Evolutionary conservation across 1,140 invertebrate species (phyloP).

Genomic region (Hylyphantes graminicola): DNA sequence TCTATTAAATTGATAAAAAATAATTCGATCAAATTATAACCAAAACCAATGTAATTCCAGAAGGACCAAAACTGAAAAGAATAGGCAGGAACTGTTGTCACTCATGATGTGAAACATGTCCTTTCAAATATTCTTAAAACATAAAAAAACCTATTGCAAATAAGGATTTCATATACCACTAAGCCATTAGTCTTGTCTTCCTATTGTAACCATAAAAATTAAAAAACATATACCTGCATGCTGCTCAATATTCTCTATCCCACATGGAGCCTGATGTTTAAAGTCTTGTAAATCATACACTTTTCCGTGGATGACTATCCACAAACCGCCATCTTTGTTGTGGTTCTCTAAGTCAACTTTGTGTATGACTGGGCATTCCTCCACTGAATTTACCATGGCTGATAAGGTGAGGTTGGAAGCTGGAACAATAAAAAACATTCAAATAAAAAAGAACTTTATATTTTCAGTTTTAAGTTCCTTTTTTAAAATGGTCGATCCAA

Average conservation of each 20-base stretch:
- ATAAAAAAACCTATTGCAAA: too few relatives aligned
- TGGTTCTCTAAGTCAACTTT: constrained; percentile 92
- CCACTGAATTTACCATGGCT: constrained; percentile 19
- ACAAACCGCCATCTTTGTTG: constrained; percentile 89
- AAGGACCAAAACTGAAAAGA: too few relatives aligned
- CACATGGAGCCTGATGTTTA: constrained; percentile 72
- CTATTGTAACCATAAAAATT: neutral
- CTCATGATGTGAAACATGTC: too few relatives aligned
- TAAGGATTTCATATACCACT: too few relatives aligned
- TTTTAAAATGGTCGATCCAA: too few relatives aligned
- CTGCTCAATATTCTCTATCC: constrained; percentile 74
- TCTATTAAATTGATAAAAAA: too few relatives aligned
- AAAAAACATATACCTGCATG: constrained; percentile 70
- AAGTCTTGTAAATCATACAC: constrained; percentile 92
- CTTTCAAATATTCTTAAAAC: too few relatives aligned
- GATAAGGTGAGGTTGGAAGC: constrained; percentile 8
- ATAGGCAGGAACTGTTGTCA: too few relatives aligned
- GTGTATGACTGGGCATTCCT: constrained; percentile 72
- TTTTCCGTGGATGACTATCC: constrained; percentile 88
- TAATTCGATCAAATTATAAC: too few relatives aligned
- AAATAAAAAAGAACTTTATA: neutral
- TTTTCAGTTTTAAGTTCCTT: too few relatives aligned
- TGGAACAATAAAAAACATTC: constrained; percentile 9
- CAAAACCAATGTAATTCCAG: too few relatives aligned
- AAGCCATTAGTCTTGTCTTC: neutral